Evolutionary conservation across 2,113 vertebrate species (phyloP).

Genomic region (Morone saxatilis): DNA sequence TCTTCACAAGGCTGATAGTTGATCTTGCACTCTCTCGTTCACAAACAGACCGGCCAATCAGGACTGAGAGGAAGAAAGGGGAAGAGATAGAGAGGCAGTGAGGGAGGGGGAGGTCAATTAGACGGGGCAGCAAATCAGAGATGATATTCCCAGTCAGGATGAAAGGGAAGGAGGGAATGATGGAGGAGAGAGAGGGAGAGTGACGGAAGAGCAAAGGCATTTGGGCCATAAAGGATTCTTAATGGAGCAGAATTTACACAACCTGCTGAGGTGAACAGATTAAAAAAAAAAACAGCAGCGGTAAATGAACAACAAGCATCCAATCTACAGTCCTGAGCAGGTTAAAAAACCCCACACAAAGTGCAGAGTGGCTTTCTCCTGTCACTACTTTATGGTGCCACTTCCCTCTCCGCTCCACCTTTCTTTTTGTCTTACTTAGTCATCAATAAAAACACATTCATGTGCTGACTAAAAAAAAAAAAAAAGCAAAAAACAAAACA

Average conservation of each 20-base stretch:
- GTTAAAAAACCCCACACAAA: conserved; percentile 69
- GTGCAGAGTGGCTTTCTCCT: conserved; percentile 59
- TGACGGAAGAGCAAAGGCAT: conserved; percentile 31
- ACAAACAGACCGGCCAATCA: conserved; percentile 15
- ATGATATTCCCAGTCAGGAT: conserved; percentile 55
- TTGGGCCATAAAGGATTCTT: conserved; percentile 64
- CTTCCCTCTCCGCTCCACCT: conserved; percentile 25
- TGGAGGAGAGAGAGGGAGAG: conserved; percentile 13
- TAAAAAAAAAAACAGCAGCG: conserved; percentile 57
- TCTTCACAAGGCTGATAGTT: neutral
- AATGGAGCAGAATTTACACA: conserved; percentile 83
- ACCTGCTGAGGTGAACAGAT: conserved; percentile 75
- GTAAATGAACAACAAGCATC: conserved; percentile 64
- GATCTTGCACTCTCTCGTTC: neutral
- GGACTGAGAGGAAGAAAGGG: neutral
- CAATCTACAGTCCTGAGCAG: conserved; percentile 66
- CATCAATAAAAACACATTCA: conserved; percentile 78
- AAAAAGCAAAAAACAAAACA: conserved; percentile 60
- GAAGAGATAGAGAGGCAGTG: neutral
- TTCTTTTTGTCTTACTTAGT: conserved; percentile 66
- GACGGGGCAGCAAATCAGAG: conserved; percentile 57
- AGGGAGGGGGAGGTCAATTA: conserved; percentile 55
- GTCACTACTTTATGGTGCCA: conserved; percentile 39
- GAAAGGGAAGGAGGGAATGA: conserved; percentile 28
- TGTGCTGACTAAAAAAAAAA: conserved; percentile 56